A percentile compares a stretch with the other conserved stretches of the same genome.
phyloP scores from a whole-genome alignment of 2,888 invertebrate genomes.

The Aspidiotus rigidus region DNA sequence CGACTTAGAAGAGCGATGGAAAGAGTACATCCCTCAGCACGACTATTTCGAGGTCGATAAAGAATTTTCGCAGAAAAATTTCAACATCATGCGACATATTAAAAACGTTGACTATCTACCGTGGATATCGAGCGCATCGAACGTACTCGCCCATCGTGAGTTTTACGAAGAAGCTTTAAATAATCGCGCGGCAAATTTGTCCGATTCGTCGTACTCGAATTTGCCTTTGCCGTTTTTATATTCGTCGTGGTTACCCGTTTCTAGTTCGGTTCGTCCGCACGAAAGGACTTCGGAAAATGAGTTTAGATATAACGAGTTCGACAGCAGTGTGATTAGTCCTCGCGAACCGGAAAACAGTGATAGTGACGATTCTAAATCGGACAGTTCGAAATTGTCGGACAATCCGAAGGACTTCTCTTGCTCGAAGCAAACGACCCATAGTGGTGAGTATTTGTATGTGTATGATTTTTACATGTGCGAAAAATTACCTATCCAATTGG shows the following conservation, averaged over 20 bases:
- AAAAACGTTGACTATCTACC: slow-evolving; percentile 25
- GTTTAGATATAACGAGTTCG: neutral
- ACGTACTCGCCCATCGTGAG: slow-evolving; percentile 11
- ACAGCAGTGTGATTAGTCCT: slow-evolving; percentile 14
- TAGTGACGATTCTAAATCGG: slow-evolving; percentile 27
- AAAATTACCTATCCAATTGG: too few species aligned
- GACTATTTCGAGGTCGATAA: slow-evolving; percentile 5
- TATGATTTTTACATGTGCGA: neutral
- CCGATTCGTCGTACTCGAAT: slow-evolving; percentile 9
- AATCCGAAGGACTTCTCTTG: slow-evolving; percentile 27
- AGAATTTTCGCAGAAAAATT: slow-evolving; percentile 17
- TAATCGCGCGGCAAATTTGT: neutral
- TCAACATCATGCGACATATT: slow-evolving; percentile 18
- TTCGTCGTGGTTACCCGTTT: slow-evolving; percentile 29
- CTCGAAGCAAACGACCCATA: neutral
- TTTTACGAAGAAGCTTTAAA: slow-evolving; percentile 14
- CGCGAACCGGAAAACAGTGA: slow-evolving; percentile 12
- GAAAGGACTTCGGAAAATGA: slow-evolving; percentile 3
- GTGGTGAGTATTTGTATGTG: neutral
- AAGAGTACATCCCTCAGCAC: slow-evolving; percentile 3
- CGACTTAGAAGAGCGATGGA: neutral
- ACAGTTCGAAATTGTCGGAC: slow-evolving; percentile 22
- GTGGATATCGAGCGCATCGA: slow-evolving; percentile 20
- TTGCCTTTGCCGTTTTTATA: slow-evolving; percentile 23
- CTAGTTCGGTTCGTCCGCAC: neutral